Conservation (phyloP, 1,140 invertebrate genomes). For the Drosophila suzukii region DNA sequence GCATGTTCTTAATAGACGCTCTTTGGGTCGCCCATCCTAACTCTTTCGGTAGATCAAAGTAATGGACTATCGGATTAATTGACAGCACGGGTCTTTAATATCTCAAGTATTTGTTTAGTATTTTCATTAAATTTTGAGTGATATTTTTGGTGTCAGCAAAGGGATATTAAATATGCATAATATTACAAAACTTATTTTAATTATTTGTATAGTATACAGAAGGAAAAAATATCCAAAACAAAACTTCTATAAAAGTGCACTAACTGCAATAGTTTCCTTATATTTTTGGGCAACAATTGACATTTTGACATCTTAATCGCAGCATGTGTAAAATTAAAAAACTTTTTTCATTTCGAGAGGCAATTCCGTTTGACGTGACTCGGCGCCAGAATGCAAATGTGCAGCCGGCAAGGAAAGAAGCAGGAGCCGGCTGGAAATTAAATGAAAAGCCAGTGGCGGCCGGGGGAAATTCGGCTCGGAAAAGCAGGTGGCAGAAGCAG, state of each 20-base stretch:
- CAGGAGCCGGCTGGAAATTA: conserved; percentile 35
- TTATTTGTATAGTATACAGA: not conserved
- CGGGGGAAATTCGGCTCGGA: not conserved
- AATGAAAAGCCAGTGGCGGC: conserved; percentile 43
- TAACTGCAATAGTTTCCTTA: conserved; percentile 16
- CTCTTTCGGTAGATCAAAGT: conserved; percentile 49
- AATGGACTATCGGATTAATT: conserved; percentile 44
- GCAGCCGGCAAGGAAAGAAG: conserved; percentile 20
- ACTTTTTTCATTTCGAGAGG: conserved; percentile 55
- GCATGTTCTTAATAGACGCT: conserved; percentile 25
- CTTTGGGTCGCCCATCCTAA: not conserved
- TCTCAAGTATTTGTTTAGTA: conserved; percentile 9
- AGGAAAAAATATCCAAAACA: not conserved
- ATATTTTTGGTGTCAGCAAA: not conserved
- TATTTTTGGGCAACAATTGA: conserved; percentile 36
- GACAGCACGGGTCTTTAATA: conserved; percentile 47
- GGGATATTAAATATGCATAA: not conserved
- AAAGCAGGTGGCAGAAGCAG: conserved; percentile 25
- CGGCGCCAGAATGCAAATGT: conserved; percentile 43
- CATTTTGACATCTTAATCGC: conserved; percentile 62
- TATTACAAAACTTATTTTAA: not conserved
- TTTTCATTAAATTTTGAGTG: not conserved
- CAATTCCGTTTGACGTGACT: conserved; percentile 44
- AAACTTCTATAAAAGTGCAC: not conserved
- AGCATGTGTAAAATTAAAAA: conserved; percentile 62